Evolutionary conservation across 2,888 invertebrate genomes (phyloP), one percentile per base, ranked within the genome.

Genomic region (Eudasyphora cyanicolor): DNA sequence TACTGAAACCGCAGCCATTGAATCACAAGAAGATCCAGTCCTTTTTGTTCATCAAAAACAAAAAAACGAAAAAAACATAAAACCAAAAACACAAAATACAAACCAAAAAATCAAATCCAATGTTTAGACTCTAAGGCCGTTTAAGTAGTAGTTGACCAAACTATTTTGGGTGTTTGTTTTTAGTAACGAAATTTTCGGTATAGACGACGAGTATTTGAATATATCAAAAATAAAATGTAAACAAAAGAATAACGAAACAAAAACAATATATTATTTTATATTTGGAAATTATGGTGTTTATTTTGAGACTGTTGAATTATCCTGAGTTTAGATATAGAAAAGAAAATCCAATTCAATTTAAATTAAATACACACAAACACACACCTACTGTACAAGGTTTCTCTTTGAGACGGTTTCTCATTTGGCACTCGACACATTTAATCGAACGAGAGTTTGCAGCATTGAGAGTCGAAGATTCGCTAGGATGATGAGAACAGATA

Each of bases 361-460:
- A 51, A 57, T n/a, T n/a, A 54, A 57, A 57, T 57, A 14, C 1
- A 14, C n/a, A 14, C 38, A 38, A 8, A 38, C 38, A 38, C 45
- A 45, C 14, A 57, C 24, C 12, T 27, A 24, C 57, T 27, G 57
- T 75, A 60, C 62, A 80, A 79, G 83, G 83, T 83, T 83, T 83
- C 83, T 71, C 74, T 70, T 80, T 74, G 74, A 57, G 54, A 75
- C 62, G 79, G 79, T 83, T 83, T 83, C 83, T 77, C 54, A 74
- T 76, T 76, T 80, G 62, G 76, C 21, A 69, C 32, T 6, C 32
- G 8, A 4, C 32, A 32, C 32, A 45, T 12, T 4, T n/a, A 32
- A 35, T 17, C 62, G 8, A n/a, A 51, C 27, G n/a, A n/a, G n/a
- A n/a, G n/a, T n/a, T n/a, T n/a, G n/a, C n/a, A n/a, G n/a, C n/a